Conservation (phyloP, 2,113 vertebrate genomes). For the Gavialis gangeticus region DNA sequence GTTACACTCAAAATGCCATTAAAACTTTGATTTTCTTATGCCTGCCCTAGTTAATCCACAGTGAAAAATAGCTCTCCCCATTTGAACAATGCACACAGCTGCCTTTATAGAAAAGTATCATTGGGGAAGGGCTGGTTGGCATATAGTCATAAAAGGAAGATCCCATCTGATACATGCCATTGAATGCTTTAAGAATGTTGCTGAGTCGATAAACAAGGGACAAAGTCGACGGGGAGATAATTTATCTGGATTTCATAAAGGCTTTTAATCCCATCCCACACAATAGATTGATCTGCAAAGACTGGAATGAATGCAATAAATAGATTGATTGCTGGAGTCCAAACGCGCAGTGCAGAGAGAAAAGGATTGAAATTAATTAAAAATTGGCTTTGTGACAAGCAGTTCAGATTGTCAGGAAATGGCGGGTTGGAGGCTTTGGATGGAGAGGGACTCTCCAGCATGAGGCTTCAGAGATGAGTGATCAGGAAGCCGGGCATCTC, state of each 20-base stretch:
- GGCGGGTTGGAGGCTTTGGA: not conserved
- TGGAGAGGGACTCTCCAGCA: not conserved
- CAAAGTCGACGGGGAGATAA: conserved; percentile 56
- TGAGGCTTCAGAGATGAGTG: not conserved
- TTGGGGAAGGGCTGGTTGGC: conserved; percentile 47
- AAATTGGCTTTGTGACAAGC: not conserved
- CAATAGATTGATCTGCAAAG: conserved; percentile 45
- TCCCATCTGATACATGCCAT: conserved; percentile 48
- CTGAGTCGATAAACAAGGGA: conserved; percentile 64
- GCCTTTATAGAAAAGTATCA: not conserved
- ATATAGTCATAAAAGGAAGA: conserved; percentile 16
- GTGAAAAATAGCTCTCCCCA: not conserved
- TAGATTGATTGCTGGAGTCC: conserved; percentile 29
- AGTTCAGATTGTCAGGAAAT: not conserved
- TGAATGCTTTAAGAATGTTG: conserved; percentile 47
- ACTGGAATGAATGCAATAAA: not conserved
- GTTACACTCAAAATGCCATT: not conserved
- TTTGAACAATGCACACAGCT: conserved; percentile 42
- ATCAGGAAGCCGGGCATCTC: not conserved
- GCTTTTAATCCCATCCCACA: conserved; percentile 40
- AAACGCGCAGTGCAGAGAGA: conserved; percentile 18
- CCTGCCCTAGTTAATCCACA: not conserved
- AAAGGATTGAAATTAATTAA: conserved; percentile 24
- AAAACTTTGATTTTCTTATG: not conserved
- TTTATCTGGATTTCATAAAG: conserved; percentile 63